Evolutionary conservation across 2,113 vertebrate species (phyloP).

Genomic region (Beaufortia kweichowensis): DNA sequence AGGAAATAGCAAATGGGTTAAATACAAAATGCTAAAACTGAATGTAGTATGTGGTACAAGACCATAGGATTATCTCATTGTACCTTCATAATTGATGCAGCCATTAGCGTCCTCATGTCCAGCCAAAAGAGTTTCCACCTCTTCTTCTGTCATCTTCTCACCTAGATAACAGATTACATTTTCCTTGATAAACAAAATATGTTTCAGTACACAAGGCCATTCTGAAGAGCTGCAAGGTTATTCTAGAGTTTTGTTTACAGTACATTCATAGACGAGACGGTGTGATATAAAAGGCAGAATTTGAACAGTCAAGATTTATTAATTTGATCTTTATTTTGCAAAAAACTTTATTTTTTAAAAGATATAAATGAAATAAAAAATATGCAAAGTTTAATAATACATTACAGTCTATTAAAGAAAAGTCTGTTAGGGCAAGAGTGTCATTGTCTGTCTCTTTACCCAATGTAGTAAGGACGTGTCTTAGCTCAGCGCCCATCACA

Average conservation of each 20-base stretch:
- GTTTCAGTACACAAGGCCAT: not conserved
- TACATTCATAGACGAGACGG: not conserved
- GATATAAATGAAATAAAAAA: not conserved
- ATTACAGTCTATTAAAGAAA: too few relatives aligned
- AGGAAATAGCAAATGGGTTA: slow-evolving; percentile 65
- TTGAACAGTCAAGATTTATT: too few relatives aligned
- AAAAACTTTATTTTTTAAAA: too few relatives aligned
- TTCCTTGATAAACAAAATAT: slow-evolving; percentile 1
- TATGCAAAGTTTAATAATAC: not conserved
- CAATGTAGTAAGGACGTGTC: slow-evolving; percentile 90
- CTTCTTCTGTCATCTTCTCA: slow-evolving; percentile 94
- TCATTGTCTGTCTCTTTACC: too few relatives aligned
- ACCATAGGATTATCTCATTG: not conserved
- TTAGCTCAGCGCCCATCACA: slow-evolving; percentile 73
- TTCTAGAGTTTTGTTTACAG: not conserved
- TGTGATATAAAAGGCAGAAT: not conserved
- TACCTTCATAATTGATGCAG: slow-evolving; percentile 96
- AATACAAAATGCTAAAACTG: slow-evolving; percentile 30
- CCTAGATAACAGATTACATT: too few relatives aligned
- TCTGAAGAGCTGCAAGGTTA: not conserved
- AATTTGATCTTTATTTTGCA: too few relatives aligned
- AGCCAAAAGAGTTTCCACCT: slow-evolving; percentile 87
- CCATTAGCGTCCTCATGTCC: slow-evolving; percentile 94
- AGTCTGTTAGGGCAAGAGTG: too few relatives aligned
- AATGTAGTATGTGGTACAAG: too few relatives aligned